phyloP scores from a whole-genome alignment of 2,797 vertebrate species.

The Labeo calbasu region DNA sequence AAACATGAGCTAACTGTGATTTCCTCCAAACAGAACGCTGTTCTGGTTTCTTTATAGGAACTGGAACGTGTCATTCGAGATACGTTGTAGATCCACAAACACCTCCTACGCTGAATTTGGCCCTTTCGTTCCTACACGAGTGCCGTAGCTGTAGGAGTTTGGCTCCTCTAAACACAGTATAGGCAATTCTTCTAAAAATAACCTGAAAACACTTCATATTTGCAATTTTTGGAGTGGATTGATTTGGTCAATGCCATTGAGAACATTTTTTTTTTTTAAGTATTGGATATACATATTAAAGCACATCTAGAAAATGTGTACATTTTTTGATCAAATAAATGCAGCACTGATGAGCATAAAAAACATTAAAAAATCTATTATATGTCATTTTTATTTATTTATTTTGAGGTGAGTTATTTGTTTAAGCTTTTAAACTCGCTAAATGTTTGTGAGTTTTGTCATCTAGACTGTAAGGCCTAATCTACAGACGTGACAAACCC shows the following conservation, averaged over 20 bases:
- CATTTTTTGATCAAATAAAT: no score
- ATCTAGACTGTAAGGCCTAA: slow-evolving; percentile 74
- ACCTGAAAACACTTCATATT: not conserved
- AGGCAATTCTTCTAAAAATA: slow-evolving; percentile 28
- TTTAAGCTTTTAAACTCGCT: slow-evolving; percentile 3
- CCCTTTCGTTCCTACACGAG: not conserved
- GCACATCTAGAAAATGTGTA: no score
- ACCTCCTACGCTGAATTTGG: slow-evolving; percentile 9
- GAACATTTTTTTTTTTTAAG: not conserved
- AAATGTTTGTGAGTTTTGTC: slow-evolving; percentile 63
- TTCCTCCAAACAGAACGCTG: slow-evolving; percentile 29
- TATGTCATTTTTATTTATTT: not conserved
- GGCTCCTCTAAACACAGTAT: slow-evolving; percentile 13
- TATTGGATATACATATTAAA: no score
- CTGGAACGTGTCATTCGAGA: slow-evolving; percentile 5
- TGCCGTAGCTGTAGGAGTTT: not conserved
- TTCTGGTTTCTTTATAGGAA: slow-evolving; percentile 65
- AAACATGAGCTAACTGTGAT: slow-evolving; percentile 21
- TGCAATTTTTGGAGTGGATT: not conserved
- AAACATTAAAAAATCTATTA: no score
- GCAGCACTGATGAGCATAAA: no score
- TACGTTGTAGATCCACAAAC: not conserved
- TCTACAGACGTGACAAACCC: slow-evolving; percentile 71
- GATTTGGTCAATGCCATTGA: not conserved
- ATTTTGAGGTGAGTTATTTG: not conserved